Base-by-base conservation (phyloP, 2,113 vertebrate species). In the Dryoscopus gambensis region DNA sequence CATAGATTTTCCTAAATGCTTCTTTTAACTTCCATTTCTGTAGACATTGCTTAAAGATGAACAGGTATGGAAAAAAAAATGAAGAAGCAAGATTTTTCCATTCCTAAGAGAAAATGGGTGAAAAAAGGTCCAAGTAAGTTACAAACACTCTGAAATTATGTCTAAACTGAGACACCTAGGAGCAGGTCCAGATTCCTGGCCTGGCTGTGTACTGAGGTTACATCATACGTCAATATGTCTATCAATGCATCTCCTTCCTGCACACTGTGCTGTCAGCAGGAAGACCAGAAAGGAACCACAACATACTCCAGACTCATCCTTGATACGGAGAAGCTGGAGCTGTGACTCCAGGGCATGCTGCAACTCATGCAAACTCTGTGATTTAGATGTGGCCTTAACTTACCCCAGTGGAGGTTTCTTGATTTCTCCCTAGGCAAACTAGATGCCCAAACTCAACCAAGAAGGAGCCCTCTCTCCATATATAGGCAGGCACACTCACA, bases 201-300 rank as follows among this genome's bases (percentile, higher is more conserved):
- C 31, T 60, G 39, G 33, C 31, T 57, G 3, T 5, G 15, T 67
- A 37, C 24, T 50, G 49, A 42, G 39, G 40, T 50, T 64, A 56
- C 55, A 68, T 35, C 2, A 0, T 13, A 35, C 0, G 0, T 25
- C 28, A 37, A 40, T 1, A 39, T 46, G 12, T 31, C 50, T 52
- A 25, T 9, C 79, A 69, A 18, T 15, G 27, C 37, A 75, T 33
- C 27, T 75, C 57, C 35, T 84, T 86, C 52, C 31, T 9, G 1
- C 21, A 44, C 1, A 2, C 35, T 6, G 0, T 56, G 15, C 55
- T 37, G 40, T 49, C 30, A 55, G 39, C 24, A 44, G n/a, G 30
- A 84, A 88, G 31, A 75, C 17, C 28, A 76, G 49, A 55, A 79
- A 75, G 24, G 31, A 96, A 35, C 33, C 33, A 88, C 50, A 84